Base-by-base conservation (phyloP, 2,797 vertebrate genomes). In the Xyrichtys novacula region DNA sequence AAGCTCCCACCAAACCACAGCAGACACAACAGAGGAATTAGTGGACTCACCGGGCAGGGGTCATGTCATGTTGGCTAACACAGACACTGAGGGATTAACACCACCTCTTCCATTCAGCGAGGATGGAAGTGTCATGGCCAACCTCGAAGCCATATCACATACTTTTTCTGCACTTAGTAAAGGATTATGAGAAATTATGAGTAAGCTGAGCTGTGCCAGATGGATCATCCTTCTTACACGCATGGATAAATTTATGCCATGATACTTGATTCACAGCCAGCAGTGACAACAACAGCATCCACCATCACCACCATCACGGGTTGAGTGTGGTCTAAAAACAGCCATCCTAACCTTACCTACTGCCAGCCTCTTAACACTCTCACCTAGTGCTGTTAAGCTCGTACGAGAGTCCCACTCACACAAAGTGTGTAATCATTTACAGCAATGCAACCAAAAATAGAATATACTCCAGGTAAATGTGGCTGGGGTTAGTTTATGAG, bases 141-240 rank as follows among this genome's bases (percentile, higher is more conserved):
- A 62, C 65, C 63, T 25, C 61, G 34, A 26, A 81, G 65, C 46
- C 46, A 60, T 49, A 77, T 64, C 65, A 59, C 72, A 83, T 52
- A 78, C 68, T 78, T 66, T 59, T 65, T 71, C 39, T 84, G 65
- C 74, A 73, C 70, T 87, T 59, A 73, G 67, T 60, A 19, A 63
- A 78, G 76, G 86, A 82, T 90, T 80, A 90, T 64, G n/a, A 62
- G 64, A 79, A 69, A 73, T 53, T 71, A 78, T 34, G 74, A 80
- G 61, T 72, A 74, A 80, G 71, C 72, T 55, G 73, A 58, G 71
- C 60, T 72, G 52, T 59, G 65, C 36, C 78, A 81, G 71, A 83
- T 78, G 68, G 75, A 76, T 72, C 55, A 80, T 86, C 67, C 53
- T 76, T 23, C 39, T 58, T 49, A 49, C 60, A 65, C 16, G 28